Evolutionary conservation across 1,140 invertebrate genomes (phyloP), one percentile per base, ranked within the genome.

Genomic region (Amyelois transitella): DNA sequence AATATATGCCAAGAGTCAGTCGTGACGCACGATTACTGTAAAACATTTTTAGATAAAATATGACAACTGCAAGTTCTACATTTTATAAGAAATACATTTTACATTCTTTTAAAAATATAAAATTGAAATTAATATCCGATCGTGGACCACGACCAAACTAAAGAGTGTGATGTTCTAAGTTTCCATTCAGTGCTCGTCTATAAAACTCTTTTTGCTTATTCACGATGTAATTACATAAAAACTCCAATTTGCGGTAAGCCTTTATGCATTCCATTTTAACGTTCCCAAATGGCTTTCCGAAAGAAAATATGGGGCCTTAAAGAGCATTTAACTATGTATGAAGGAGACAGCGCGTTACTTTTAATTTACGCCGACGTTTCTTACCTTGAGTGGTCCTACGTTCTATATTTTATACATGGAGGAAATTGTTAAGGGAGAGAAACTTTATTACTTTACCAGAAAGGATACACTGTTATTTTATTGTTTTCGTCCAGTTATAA

Each of bases 321-420:
- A 77, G 65, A 83, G 67, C 69, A 72, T 83, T 83, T 83, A 83
- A 78, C 67, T 81, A 84, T 82, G 75, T 82, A 84, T 81, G 76
- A 76, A 82, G 77, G 66, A 81, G 75, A 82, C 71, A 74, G 62
- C 62, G 66, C 72, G 75, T 84, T 80, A 84, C 71, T 84, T 78
- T 80, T 86, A 81, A 86, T 84, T 82, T 82, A 75, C 66, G 53
- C 58, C 59, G 73, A 70, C 75, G 64, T 75, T 72, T 69, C 57
- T 63, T 70, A 55, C 61, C 65, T 69, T 65, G 56, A 73, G 72
- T 70, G 70, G 60, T 59, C 65, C 62, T 69, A 60, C 64, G 65
- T 60, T 71, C 60, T 72, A 69, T 79, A 74, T 73, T 77, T 77
- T 71, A 77, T 77, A 61, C 62, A 58, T 62, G 62, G 44, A 53